These are phyloP conservation scores for Heterodera filipjevi DNA, from an alignment of 2,888 invertebrate genomes.

Conservation along the genomic window DNA sequence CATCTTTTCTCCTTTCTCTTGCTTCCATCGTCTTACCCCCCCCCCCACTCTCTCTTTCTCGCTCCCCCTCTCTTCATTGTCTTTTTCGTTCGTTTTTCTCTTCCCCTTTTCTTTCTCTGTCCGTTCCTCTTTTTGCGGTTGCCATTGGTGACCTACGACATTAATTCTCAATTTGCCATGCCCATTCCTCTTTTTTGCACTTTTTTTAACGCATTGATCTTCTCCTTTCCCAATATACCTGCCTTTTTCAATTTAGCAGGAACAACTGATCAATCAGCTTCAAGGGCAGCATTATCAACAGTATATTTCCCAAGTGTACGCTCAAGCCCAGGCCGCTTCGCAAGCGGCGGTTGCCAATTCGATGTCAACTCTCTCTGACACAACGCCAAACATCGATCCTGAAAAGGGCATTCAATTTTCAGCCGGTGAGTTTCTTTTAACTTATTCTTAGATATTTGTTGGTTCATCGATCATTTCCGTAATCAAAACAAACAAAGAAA, in stretches of 20 bases:
- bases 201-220: too few relatives aligned
- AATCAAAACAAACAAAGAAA: too few relatives aligned
- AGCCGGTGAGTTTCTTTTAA: neutral
- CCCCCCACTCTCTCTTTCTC: neutral
- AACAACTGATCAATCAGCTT: constrained; percentile 85
- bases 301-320: constrained; percentile 83
- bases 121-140: neutral
- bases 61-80: constrained; percentile 10
- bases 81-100: neutral
- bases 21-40: neutral
- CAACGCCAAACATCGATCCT: constrained; percentile 18
- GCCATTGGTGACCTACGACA: constrained; percentile 38
- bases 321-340: constrained; percentile 45
- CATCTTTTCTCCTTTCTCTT: too few relatives aligned
- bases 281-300: constrained; percentile 99
- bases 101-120: neutral
- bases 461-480: too few relatives aligned
- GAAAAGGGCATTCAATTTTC: constrained; percentile 24
- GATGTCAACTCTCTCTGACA: neutral
- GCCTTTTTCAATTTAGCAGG: constrained; percentile 76
- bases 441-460: too few relatives aligned
- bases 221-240: too few relatives aligned
- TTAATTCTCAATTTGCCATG: constrained; percentile 12
- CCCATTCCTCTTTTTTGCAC: neutral
- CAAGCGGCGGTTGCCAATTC: constrained; percentile 38